Evolutionary conservation across 2,888 invertebrate species (phyloP), one percentile per base, ranked within the genome.

Genomic region (Sarcophaga caerulescens): DNA sequence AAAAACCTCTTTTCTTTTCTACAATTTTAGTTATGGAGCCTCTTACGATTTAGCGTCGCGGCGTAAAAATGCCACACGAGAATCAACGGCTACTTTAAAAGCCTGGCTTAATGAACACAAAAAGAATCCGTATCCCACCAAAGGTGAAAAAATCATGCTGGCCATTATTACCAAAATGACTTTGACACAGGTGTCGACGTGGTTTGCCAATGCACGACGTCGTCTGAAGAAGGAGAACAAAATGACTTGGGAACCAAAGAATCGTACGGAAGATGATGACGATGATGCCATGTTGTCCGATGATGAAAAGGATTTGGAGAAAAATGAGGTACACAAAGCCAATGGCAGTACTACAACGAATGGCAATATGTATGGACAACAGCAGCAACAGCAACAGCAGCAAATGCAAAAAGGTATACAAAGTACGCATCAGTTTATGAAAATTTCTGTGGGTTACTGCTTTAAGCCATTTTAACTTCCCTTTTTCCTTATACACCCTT

Each of bases 91-190:
- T 87, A 99, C 99, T 74, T 94, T 99, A 78, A 99, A 99, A 93
- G 98, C 99, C 89, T 98, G 99, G 98, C 95, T 99, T 82, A 98
- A 98, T 94, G 98, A 99, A 93, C 98, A 99, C 95, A 96, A 98
- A 93, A 98, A 98, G 94, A 98, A 98, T 93, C 98, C 98, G 3
- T 98, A 98, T 93, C 98, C 98, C 23, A 98, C 98, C 87, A 98
- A 98, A 94, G 98, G 98, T 71, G 98, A 98, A 94, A 98, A 98
- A 94, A 97, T 98, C 90, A 97, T 98, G 97, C 94, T 98, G 92
- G 98, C 98, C 89, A 97, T 98, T 92, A 97, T 98, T 91, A 98
- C 98, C 81, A 98, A 98, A 94, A 98, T 98, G 98, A 98, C 98
- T 84, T 94, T 98, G 89, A 98, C 98, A 78, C 97, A 97, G 93